These are phyloP conservation scores for Eira barbara DNA, from an alignment of 2,113 vertebrate genomes.

Conservation along the genomic window DNA sequence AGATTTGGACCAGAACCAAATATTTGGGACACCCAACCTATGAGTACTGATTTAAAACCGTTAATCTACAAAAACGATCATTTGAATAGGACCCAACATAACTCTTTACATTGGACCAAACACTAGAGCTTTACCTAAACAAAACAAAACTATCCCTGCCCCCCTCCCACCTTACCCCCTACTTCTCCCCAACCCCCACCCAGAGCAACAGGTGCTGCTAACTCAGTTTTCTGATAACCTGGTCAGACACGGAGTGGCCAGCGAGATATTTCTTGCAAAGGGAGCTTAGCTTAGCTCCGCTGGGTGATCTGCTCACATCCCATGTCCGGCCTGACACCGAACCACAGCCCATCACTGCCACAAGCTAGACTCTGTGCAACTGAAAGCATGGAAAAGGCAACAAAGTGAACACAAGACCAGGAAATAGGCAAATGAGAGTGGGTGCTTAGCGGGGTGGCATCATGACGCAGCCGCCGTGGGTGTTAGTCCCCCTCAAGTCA, in stretches of 20 bases:
- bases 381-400: not conserved
- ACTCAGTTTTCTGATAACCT: conserved; percentile 28
- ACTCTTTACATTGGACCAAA: conserved; percentile 3
- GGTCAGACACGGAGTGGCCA: not conserved
- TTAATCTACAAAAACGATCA: not conserved
- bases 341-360: not conserved
- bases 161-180: fast-evolving
- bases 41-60: not conserved
- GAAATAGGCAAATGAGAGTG: not conserved
- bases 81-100: not conserved
- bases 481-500: not conserved
- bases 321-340: not conserved
- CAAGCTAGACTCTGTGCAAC: not conserved
- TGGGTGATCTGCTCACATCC: not conserved
- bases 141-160: not conserved
- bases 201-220: not conserved
- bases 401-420: not conserved
- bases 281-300: not conserved
- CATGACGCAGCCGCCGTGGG: fast-evolving
- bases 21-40: not conserved
- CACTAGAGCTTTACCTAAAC: not conserved
- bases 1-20: not conserved
- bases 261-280: not conserved
- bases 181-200: fast-evolving
- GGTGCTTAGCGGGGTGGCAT: not conserved